Evolutionary conservation across 37 sponge, comb jelly and placozoan genomes (phyloP).

Genomic region (Hormiphora californensis): DNA sequence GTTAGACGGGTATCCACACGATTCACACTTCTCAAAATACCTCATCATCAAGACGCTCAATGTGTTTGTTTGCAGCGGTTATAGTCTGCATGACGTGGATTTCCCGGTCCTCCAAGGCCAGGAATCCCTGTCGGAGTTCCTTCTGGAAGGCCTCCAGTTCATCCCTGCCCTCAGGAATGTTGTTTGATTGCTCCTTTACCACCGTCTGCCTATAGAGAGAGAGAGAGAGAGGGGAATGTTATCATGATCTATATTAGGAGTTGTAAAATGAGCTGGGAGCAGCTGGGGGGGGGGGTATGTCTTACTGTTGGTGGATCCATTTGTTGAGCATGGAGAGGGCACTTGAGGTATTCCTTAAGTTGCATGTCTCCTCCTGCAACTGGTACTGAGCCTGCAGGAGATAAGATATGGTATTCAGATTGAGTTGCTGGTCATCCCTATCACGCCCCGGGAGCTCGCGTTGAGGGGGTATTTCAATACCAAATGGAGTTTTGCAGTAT

Average conservation of each 20-base stretch:
- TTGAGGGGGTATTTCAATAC: too few relatives aligned
- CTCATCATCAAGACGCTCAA: background rate
- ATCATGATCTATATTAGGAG: background rate
- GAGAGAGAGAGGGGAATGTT: background rate
- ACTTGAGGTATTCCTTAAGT: background rate
- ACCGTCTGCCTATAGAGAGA: background rate
- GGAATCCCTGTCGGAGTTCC: background rate
- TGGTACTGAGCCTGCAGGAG: background rate
- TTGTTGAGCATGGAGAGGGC: conserved; percentile 24
- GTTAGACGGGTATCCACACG: too few relatives aligned
- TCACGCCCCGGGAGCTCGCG: too few relatives aligned
- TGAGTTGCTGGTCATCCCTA: too few relatives aligned
- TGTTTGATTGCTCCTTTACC: background rate
- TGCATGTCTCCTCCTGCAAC: conserved; percentile 24
- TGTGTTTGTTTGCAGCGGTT: conserved; percentile 8
- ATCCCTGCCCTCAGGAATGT: background rate
- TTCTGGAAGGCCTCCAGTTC: background rate
- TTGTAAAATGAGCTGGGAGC: background rate
- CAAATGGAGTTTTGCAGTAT: too few relatives aligned
- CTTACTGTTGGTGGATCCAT: conserved; percentile 38
- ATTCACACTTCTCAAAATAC: background rate
- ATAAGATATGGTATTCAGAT: too few relatives aligned
- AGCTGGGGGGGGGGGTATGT: too few relatives aligned
- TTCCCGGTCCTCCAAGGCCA: conserved; percentile 16
- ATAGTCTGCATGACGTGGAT: conserved; percentile 14